These are phyloP conservation scores for Melanostoma scalare DNA, from an alignment of 2,888 invertebrate genomes.

Conservation along the genomic window DNA sequence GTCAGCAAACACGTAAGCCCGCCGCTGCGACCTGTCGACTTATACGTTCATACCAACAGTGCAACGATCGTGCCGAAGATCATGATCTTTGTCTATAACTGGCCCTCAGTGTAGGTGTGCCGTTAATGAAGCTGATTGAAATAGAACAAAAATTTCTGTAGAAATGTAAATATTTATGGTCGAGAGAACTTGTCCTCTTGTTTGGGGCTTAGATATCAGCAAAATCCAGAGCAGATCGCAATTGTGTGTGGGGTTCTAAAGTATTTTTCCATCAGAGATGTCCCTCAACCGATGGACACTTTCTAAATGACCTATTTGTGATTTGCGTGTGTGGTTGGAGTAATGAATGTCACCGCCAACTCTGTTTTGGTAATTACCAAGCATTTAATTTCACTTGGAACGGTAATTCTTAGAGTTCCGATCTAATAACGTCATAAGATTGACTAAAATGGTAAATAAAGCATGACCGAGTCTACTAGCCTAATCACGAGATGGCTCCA, in stretches of 20 bases:
- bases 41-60: conserved; percentile 40
- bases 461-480: no score
- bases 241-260: no score
- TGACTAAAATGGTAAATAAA: not conserved
- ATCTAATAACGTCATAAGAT: conserved; percentile 14
- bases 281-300: conserved; percentile 25
- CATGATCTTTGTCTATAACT: conserved; percentile 33
- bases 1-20: conserved; percentile 2
- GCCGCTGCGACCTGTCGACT: not conserved
- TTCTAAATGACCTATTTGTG: conserved; percentile 55
- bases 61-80: conserved; percentile 53
- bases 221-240: conserved; percentile 4
- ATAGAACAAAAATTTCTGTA: conserved; percentile 33
- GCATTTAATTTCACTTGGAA: conserved; percentile 19
- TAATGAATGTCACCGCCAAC: conserved; percentile 2
- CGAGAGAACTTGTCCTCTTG: conserved; percentile 29
- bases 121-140: conserved; percentile 59
- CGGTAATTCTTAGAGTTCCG: conserved; percentile 31
- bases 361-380: conserved; percentile 40
- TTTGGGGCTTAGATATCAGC: conserved; percentile 49
- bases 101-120: conserved; percentile 52
- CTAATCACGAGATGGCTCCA: no score
- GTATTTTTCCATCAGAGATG: no score
- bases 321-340: not conserved
- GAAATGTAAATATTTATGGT: conserved; percentile 11